phyloP scores from a whole-genome alignment of 2,797 vertebrate genomes.

The Rhinogobio ventralis region DNA sequence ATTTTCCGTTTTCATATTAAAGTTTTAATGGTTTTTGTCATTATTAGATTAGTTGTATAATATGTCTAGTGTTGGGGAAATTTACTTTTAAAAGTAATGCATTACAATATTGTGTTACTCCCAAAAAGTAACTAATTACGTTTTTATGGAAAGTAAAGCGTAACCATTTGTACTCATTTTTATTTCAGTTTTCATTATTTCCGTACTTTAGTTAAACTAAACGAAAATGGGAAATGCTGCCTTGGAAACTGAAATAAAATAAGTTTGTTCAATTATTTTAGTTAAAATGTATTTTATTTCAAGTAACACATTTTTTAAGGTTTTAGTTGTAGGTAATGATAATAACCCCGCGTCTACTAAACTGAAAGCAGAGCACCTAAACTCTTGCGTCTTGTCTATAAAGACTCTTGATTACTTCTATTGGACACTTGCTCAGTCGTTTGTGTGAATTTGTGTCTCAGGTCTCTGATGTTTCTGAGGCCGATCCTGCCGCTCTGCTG shows the following conservation, averaged over 20 bases:
- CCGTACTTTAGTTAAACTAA: background rate
- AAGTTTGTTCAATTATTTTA: background rate
- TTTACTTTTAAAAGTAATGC: no score
- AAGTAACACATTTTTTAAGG: background rate
- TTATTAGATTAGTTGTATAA: background rate
- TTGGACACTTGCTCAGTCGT: background rate
- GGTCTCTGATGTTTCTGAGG: conserved; percentile 81
- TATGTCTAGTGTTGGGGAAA: no score
- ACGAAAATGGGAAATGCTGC: background rate
- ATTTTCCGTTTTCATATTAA: background rate
- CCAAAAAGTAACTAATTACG: no score
- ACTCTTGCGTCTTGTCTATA: background rate
- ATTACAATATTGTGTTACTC: no score
- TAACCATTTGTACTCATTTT: no score
- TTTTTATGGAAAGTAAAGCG: no score
- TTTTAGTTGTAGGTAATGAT: background rate
- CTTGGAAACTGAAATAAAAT: background rate
- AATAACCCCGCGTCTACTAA: no score
- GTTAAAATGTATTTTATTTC: background rate
- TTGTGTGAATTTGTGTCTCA: conserved; percentile 54
- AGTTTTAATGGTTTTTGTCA: background rate
- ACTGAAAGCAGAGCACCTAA: no score
- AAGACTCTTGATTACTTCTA: background rate
- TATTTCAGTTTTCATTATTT: no score
- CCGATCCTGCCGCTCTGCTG: conserved; percentile 79